These are phyloP conservation scores for Plumapathes pennacea DNA, from an alignment of 92 coral and sea anemone genomes.

Conservation along the genomic window DNA sequence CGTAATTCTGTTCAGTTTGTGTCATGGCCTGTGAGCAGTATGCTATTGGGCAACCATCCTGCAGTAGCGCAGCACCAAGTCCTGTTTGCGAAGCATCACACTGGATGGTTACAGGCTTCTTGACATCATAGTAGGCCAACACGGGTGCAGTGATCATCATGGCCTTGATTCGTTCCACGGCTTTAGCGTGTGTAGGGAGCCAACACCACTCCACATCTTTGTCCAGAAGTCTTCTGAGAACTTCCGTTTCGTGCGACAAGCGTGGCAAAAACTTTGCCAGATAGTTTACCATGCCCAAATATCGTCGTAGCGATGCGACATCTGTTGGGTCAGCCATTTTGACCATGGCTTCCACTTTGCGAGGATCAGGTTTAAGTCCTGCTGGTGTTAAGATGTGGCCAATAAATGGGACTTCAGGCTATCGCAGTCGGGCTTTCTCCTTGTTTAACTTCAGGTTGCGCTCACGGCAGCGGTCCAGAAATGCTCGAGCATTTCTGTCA, in stretches of 20 bases:
- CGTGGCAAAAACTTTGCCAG: constrained; percentile 19
- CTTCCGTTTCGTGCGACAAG: constrained; percentile 14
- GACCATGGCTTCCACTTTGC: constrained; percentile 16
- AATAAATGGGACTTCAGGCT: constrained; percentile 17
- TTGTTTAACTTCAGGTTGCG: constrained; percentile 7
- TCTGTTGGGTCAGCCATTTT: constrained; percentile 11
- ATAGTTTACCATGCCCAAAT: constrained; percentile 27
- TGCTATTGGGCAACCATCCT: constrained; percentile 9
- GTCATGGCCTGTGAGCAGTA: constrained; percentile 16
- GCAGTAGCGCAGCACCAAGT: constrained; percentile 23
- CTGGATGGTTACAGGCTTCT: constrained; percentile 7
- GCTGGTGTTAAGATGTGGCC: constrained; percentile 27
- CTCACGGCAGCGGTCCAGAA: constrained; percentile 23
- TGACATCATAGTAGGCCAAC: constrained; percentile 14
- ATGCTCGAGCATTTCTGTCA: neutral
- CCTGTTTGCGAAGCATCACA: constrained; percentile 18
- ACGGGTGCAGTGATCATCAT: constrained; percentile 25
- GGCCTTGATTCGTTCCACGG: constrained; percentile 9
- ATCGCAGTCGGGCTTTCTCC: constrained; percentile 2
- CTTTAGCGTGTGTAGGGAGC: constrained; percentile 9
- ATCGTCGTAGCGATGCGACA: constrained; percentile 1
- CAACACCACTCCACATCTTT: constrained; percentile 9
- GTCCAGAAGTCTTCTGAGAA: constrained; percentile 3
- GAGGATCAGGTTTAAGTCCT: constrained; percentile 26
- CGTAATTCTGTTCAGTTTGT: constrained; percentile 10